Base-by-base conservation (phyloP, 2,797 vertebrate species). In the Epinephelus malabaricus region DNA sequence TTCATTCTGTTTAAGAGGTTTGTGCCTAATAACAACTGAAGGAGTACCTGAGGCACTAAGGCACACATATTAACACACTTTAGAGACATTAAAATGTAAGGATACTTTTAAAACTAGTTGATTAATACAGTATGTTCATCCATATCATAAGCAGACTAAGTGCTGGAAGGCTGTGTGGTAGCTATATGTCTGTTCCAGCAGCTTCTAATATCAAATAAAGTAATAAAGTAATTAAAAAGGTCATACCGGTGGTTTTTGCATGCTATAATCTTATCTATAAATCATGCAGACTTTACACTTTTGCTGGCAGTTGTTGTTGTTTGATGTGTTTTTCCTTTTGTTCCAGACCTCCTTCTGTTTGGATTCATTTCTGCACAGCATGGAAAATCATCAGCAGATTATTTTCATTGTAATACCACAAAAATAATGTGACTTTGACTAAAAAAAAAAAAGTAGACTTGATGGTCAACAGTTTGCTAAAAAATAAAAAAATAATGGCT, bases 1-100 rank as follows among this genome's bases (percentile, higher is more conserved):
- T 69, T 50, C 18, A 23, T 18, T 9, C 43, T 55, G 25, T 23
- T 4, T 1, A 2, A 14, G 13, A 14, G n/a, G 18, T 53, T 56
- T 30, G 43, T 34, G 30, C 70, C 21, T 78, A 27, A 40, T 34
- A n/a, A 34, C 55, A 55, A 23, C 60, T 45, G 38, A 54, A 21
- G 2, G 17, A 43, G n/a, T 3, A 19, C 3, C 59, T 64, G 6
- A 21, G 12, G n/a, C 14, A 19, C 64, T 54, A 45, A 15, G 60
- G 6, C 19, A 54, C 3, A 18, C 13, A 13, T 62, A 3, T 23
- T 47, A 45, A 62, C 15, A 40, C 1, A 18, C 8, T 9, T 3
- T 43, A 43, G 15, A 40, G 14, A 19, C 25, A 51, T 59, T 66
- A 14, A 65, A 38, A 49, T 6, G 2, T 47, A 3, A 27, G 11